Evolutionary conservation across 2,113 vertebrate species (phyloP).

Genomic region (Trichomycterus rosablanca): DNA sequence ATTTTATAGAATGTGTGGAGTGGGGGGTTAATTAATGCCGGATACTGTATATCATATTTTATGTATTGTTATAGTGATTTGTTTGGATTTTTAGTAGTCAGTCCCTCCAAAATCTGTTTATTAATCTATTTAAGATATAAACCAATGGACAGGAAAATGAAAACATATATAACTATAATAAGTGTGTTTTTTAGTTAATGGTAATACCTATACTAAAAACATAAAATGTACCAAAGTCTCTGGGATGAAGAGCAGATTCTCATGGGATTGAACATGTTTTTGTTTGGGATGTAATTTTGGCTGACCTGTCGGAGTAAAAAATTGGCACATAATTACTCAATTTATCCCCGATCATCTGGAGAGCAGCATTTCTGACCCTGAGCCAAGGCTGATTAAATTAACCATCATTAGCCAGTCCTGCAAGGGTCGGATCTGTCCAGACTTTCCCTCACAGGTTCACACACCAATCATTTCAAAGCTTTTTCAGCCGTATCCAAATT

Average conservation of each 20-base stretch:
- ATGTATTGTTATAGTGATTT: too few species aligned
- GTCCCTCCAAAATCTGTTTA: too few species aligned
- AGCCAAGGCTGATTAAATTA: background rate
- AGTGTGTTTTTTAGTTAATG: too few species aligned
- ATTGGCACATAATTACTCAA: background rate
- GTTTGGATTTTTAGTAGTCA: too few species aligned
- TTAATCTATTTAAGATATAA: too few species aligned
- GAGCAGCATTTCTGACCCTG: background rate
- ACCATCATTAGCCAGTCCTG: background rate
- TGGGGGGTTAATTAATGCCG: too few species aligned
- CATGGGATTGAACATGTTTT: constrained; percentile 8
- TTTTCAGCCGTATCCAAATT: background rate
- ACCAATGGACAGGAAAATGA: too few species aligned
- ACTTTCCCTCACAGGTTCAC: background rate
- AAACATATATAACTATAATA: too few species aligned
- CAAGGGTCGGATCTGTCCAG: background rate
- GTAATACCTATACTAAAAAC: too few species aligned
- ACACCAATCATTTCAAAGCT: background rate
- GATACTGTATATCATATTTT: too few species aligned
- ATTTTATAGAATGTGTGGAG: too few species aligned
- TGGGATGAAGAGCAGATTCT: background rate
- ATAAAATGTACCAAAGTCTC: too few species aligned
- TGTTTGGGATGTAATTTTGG: constrained; percentile 19
- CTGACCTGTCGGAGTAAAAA: background rate
- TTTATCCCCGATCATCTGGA: background rate